These are phyloP conservation scores for Acanthosepion lycidas DNA, from an alignment of 2,888 invertebrate species.

Conservation along the genomic window DNA sequence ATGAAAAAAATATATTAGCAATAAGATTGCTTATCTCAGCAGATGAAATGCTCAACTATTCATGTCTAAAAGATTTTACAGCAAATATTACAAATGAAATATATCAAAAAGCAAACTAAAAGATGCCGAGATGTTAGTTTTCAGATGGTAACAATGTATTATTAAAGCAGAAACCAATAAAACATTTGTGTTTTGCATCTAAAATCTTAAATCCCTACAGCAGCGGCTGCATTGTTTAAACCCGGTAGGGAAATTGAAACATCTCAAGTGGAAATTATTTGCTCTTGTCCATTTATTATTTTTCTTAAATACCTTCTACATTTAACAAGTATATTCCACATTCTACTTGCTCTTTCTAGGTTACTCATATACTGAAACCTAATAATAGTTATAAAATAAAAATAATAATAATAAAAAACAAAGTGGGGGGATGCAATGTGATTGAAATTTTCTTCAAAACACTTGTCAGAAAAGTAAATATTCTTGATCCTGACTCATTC, in stretches of 20 bases:
- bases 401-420: background rate
- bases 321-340: background rate
- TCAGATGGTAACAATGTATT: background rate
- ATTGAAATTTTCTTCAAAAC: background rate
- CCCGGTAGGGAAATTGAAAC: slow-evolving; percentile 11
- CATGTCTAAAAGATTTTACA: background rate
- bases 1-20: background rate
- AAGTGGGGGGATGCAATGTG: background rate
- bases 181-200: background rate
- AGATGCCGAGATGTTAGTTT: background rate
- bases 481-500: background rate
- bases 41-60: background rate
- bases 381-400: background rate
- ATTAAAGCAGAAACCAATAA: background rate
- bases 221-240: background rate
- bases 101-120: background rate
- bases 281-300: background rate
- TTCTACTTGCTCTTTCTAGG: background rate
- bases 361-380: slow-evolving; percentile 11
- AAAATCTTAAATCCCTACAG: background rate
- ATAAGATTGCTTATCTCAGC: background rate
- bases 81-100: slow-evolving; percentile 23
- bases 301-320: background rate
- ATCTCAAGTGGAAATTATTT: slow-evolving; percentile 22
- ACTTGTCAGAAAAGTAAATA: slow-evolving; percentile 20